Evolutionary conservation across 1,140 invertebrate genomes (phyloP), one percentile per base, ranked within the genome.

Genomic region (Dermatophagoides farinae): DNA sequence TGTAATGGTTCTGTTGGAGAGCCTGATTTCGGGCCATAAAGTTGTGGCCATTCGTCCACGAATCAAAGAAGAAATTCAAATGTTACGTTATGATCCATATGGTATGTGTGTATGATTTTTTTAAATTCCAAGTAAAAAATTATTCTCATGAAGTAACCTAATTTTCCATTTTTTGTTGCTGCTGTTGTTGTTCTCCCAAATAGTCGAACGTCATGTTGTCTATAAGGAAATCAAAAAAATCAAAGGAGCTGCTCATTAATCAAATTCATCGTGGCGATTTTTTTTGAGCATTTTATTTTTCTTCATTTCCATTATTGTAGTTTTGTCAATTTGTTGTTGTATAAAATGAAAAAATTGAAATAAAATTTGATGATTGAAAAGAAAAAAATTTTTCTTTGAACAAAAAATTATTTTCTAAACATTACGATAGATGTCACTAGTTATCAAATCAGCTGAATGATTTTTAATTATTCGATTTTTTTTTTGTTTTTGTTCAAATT

Each of bases 1-100:
- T 25, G 39, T 88, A 1, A 79, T 88, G 77, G 85, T 88, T 1
- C 55, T 82, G 59, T 74, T 84, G 71, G 78, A 85, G 69, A 88
- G 85, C 72, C 69, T 81, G 51, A 80, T 85, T 20, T 83, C 77
- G 65, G 84, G 84, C 12, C 85, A 88, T 66, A 78, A 74, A 65
- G 75, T 78, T 40, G 77, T 77, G 46, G 68, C 69, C 57, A 76
- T 81, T 39, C 75, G 85, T 55, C 82, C 85, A 62, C 76, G 85
- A 64, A 68, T 82, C 38, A 82, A 71, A 9, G 85, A 88, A 40
- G 88, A 88, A 76, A 63, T 86, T 39, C 85, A 88, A 73, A 62
- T 80, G 6, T 71, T 85, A 50, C 65, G 68, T 53, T 85, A 80
- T 69, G 86, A 89, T 75, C 86, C 85, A 12, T 82, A 73, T 23